Percentiles rank a stretch among this genome's conserved stretches.
Conservation (phyloP, 2,113 vertebrate genomes). For the Myrmecobius fasciatus region DNA sequence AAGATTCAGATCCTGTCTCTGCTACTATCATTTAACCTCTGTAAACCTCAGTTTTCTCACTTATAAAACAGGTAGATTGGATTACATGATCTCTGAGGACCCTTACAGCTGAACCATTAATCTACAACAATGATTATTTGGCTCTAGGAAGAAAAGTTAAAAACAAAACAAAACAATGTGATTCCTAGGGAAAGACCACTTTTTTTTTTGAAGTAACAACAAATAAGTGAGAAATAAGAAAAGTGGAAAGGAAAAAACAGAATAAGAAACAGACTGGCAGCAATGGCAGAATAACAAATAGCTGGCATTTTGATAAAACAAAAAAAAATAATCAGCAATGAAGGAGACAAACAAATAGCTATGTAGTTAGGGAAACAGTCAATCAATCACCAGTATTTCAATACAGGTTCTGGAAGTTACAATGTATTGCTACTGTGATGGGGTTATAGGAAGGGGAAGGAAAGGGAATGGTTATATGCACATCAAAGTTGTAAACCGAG, state of each 20-base stretch:
- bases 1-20: neutral
- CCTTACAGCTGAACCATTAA: neutral
- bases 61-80: neutral
- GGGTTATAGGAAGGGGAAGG: neutral
- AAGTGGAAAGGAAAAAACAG: neutral
- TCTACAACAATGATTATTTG: neutral
- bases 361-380: neutral
- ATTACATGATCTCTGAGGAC: neutral
- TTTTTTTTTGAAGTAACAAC: neutral
- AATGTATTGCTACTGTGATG: neutral
- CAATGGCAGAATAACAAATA: neutral
- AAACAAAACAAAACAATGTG: neutral
- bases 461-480: neutral
- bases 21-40: neutral
- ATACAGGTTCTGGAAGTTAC: neutral
- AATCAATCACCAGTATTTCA: neutral
- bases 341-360: neutral
- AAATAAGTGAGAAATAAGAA: neutral
- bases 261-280: neutral
- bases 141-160: neutral
- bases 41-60: neutral
- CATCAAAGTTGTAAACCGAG: too few species aligned
- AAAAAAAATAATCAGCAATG: neutral
- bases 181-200: neutral
- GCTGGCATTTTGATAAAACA: neutral